These are phyloP conservation scores for Tauraco hartlaubi DNA, from an alignment of 2,797 vertebrate genomes.

Conservation along the genomic window DNA sequence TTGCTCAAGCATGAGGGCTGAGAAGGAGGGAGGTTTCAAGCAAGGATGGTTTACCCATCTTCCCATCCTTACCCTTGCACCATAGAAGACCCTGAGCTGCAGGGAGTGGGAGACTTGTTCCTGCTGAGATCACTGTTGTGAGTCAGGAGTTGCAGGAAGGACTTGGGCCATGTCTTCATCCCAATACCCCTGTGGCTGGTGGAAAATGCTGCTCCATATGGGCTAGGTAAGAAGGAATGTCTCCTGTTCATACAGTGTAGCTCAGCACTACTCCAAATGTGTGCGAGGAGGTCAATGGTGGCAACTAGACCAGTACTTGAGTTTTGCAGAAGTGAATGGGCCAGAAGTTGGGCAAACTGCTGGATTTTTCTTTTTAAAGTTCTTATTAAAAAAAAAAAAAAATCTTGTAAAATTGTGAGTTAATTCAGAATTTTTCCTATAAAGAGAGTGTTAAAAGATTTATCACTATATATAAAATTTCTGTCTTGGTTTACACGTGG, in stretches of 20 bases:
- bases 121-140: not conserved
- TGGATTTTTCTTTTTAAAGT: not conserved
- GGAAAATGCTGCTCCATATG: not conserved
- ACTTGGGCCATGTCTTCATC: not conserved
- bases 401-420: conserved; percentile 16
- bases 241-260: not conserved
- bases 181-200: not conserved
- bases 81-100: not conserved
- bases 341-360: not conserved
- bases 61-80: not conserved
- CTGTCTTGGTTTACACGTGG: conserved; percentile 55
- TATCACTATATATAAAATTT: conserved; percentile 40
- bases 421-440: not conserved
- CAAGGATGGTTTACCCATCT: too few relatives aligned
- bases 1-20: not conserved
- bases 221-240: not conserved
- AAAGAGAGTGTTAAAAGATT: conserved; percentile 41
- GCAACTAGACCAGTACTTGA: not conserved
- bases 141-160: not conserved
- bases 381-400: not conserved
- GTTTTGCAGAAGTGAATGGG: not conserved
- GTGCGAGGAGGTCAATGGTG: not conserved
- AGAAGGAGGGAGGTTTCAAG: not conserved
- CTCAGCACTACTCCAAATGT: rapidly evolving
- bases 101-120: not conserved